These are phyloP conservation scores for Litoditis marina DNA, from an alignment of 2,888 invertebrate genomes.

Conservation along the genomic window DNA sequence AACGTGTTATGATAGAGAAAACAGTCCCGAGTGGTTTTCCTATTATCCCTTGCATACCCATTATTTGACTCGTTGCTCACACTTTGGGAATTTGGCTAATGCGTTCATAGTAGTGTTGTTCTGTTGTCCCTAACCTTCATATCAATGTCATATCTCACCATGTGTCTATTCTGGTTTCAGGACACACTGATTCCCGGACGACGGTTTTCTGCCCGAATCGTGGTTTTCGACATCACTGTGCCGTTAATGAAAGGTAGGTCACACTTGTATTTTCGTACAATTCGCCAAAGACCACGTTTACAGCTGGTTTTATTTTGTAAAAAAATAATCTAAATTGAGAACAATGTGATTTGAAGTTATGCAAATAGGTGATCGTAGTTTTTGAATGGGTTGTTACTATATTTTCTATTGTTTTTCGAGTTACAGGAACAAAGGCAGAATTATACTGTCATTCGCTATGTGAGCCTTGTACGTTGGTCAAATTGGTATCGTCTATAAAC, in stretches of 20 bases:
- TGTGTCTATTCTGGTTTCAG: conserved; percentile 16
- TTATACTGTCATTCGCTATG: conserved; percentile 88
- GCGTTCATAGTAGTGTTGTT: too few relatives aligned
- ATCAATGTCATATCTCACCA: too few relatives aligned
- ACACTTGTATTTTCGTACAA: neutral
- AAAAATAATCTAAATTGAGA: too few relatives aligned
- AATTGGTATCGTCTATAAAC: conserved; percentile 80
- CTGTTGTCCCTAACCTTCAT: too few relatives aligned
- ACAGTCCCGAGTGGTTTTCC: neutral
- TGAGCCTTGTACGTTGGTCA: conserved; percentile 84
- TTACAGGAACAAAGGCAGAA: conserved; percentile 67
- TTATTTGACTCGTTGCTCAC: too few relatives aligned
- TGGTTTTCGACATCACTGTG: conserved; percentile 83
- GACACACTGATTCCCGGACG: conserved; percentile 52
- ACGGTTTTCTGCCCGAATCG: conserved; percentile 82
- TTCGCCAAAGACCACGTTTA: neutral
- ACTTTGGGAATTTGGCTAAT: too few relatives aligned
- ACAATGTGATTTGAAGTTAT: too few relatives aligned
- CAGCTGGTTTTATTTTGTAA: neutral
- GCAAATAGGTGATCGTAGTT: too few relatives aligned
- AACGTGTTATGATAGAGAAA: too few relatives aligned
- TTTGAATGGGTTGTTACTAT: neutral
- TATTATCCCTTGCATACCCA: too few relatives aligned
- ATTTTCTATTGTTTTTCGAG: neutral
- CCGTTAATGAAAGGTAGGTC: conserved; percentile 62